Evolutionary conservation across 2,797 vertebrate species (phyloP).

Genomic region (Channa striata): DNA sequence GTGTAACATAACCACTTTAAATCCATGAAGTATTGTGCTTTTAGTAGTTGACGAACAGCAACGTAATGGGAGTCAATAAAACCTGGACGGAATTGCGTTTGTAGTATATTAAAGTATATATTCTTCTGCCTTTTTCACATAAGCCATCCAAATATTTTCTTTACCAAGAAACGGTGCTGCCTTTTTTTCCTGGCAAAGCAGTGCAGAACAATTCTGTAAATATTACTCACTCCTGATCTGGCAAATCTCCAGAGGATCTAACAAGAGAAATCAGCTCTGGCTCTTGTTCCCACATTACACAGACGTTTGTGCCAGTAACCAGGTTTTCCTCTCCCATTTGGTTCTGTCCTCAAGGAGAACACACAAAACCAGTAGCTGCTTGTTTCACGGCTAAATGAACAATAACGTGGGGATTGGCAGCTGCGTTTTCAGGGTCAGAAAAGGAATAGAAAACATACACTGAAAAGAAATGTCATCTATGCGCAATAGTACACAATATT

Average conservation of each 20-base stretch:
- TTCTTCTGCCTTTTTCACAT: conserved; percentile 1
- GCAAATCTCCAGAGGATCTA: neutral
- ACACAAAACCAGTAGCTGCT: neutral
- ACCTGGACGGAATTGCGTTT: neutral
- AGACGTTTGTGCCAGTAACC: neutral
- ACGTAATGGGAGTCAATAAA: neutral
- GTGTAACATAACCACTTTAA: too few relatives aligned
- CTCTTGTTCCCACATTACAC: conserved; percentile 6
- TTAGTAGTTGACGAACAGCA: neutral
- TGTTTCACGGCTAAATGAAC: neutral
- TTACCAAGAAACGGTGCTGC: neutral
- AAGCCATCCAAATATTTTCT: neutral
- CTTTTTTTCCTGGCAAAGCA: neutral
- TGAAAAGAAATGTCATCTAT: neutral
- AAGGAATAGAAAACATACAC: neutral
- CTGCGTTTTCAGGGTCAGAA: neutral
- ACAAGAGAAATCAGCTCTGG: conserved; percentile 11
- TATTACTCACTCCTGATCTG: neutral
- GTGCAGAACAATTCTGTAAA: conserved; percentile 3
- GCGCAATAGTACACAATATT: neutral
- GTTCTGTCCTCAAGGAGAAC: neutral
- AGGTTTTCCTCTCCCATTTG: neutral
- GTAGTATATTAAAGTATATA: neutral
- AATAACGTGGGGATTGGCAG: neutral
- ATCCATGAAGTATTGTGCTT: neutral